phyloP scores from a whole-genome alignment of 2,888 invertebrate species.

The Baccha elongata region DNA sequence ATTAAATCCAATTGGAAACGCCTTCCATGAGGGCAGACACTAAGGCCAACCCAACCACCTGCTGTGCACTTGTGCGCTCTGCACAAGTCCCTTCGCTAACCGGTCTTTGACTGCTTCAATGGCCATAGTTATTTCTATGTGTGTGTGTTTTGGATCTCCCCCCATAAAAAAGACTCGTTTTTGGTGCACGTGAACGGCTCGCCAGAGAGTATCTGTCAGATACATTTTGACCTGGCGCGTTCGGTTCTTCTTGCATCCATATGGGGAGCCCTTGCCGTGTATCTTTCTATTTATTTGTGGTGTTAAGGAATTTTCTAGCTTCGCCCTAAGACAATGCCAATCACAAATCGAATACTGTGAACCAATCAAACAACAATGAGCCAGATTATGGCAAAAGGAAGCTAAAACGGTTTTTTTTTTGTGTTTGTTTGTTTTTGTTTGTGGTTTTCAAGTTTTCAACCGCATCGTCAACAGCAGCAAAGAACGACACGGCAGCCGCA shows the following conservation, averaged over 20 bases:
- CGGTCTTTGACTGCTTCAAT: slow-evolving; percentile 47
- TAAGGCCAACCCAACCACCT: slow-evolving; percentile 61
- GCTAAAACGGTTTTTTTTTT: slow-evolving; percentile 49
- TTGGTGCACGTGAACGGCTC: slow-evolving; percentile 41
- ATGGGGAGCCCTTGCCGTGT: slow-evolving; percentile 39
- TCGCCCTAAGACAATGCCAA: slow-evolving; percentile 74
- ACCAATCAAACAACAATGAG: slow-evolving; percentile 72
- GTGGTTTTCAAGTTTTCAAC: slow-evolving; percentile 16
- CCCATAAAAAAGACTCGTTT: slow-evolving; percentile 28
- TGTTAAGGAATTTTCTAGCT: slow-evolving; percentile 72
- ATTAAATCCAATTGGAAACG: slow-evolving; percentile 69
- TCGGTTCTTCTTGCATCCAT: slow-evolving; percentile 51
- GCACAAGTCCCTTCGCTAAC: slow-evolving; percentile 44
- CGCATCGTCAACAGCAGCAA: slow-evolving; percentile 20
- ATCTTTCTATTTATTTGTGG: slow-evolving; percentile 47
- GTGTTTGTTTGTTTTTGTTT: not conserved
- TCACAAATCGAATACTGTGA: slow-evolving; percentile 73
- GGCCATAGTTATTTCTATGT: not conserved
- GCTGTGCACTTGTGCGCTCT: slow-evolving; percentile 73
- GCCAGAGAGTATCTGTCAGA: slow-evolving; percentile 52
- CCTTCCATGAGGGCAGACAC: slow-evolving; percentile 68
- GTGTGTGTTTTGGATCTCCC: slow-evolving; percentile 28
- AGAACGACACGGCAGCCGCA: not conserved
- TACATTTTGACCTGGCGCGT: slow-evolving; percentile 63
- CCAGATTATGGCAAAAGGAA: slow-evolving; percentile 68